A percentile compares a stretch with the other conserved stretches of the same genome.
These are phyloP conservation scores for Leptinotarsa rubiginosa DNA, from an alignment of 2,888 invertebrate genomes.

Conservation along the genomic window DNA sequence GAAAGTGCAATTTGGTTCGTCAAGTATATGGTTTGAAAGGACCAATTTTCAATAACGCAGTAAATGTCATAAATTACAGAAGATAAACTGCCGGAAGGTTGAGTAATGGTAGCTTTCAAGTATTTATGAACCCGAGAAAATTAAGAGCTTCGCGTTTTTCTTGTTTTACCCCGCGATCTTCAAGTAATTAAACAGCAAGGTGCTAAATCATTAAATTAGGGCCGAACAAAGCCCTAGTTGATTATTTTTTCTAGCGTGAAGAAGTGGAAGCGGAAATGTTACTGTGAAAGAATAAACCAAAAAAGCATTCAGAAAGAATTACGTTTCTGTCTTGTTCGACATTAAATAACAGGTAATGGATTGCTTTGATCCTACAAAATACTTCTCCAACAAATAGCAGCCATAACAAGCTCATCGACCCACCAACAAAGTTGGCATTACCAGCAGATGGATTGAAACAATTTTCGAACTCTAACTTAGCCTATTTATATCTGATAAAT, in stretches of 20 bases:
- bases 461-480: too few relatives aligned
- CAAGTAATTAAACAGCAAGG: neutral
- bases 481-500: too few relatives aligned
- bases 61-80: neutral
- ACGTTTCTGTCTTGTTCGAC: too few relatives aligned
- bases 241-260: neutral
- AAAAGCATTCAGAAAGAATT: neutral
- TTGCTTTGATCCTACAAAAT: too few relatives aligned
- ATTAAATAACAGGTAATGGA: too few relatives aligned
- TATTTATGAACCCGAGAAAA: constrained; percentile 4
- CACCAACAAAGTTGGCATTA: too few relatives aligned
- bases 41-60: too few relatives aligned
- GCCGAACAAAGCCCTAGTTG: neutral
- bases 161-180: neutral
- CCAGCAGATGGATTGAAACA: too few relatives aligned
- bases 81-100: neutral
- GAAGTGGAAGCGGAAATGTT: neutral
- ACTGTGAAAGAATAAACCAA: neutral
- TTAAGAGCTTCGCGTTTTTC: constrained; percentile 4
- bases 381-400: too few relatives aligned
- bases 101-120: neutral
- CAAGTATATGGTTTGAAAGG: too few relatives aligned
- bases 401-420: too few relatives aligned
- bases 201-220: constrained; percentile 5
- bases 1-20: too few relatives aligned